Evolutionary conservation across 2,888 invertebrate genomes (phyloP).

Genomic region (Tetragnatha montana): DNA sequence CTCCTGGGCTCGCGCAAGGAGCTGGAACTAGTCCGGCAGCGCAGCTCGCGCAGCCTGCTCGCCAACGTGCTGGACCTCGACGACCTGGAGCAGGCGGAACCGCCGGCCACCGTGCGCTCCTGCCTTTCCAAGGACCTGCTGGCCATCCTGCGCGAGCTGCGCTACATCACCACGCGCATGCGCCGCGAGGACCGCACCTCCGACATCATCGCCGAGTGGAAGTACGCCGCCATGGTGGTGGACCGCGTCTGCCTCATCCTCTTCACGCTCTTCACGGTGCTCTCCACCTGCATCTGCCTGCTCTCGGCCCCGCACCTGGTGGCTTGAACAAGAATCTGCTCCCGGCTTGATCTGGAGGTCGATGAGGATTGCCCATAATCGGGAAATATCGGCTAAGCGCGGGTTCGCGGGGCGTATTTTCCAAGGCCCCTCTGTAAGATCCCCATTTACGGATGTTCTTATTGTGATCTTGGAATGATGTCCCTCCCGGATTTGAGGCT

Average conservation of each 20-base stretch:
- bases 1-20: slow-evolving; percentile 85
- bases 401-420: too few species aligned
- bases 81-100: slow-evolving; percentile 71
- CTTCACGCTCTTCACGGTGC: slow-evolving; percentile 94
- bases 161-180: slow-evolving; percentile 94
- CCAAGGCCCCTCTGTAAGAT: too few species aligned
- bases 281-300: slow-evolving; percentile 93
- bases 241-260: slow-evolving; percentile 97
- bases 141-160: slow-evolving; percentile 94
- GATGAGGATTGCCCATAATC: too few species aligned
- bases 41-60: slow-evolving; percentile 93
- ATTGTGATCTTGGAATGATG: too few species aligned
- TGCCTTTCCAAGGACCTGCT: slow-evolving; percentile 84
- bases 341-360: background rate
- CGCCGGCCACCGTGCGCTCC: slow-evolving; percentile 54
- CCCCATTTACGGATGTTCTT: too few species aligned
- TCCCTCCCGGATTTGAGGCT: too few species aligned
- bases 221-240: slow-evolving; percentile 98
- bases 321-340: slow-evolving; percentile 77
- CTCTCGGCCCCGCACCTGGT: slow-evolving; percentile 95
- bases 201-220: slow-evolving; percentile 96
- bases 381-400: too few species aligned
- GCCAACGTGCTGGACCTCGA: slow-evolving; percentile 98
- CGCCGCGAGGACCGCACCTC: slow-evolving; percentile 95
- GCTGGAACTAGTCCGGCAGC: slow-evolving; percentile 89